phyloP scores from a whole-genome alignment of 2,797 vertebrate species.

The Gadopsis bispinosus region DNA sequence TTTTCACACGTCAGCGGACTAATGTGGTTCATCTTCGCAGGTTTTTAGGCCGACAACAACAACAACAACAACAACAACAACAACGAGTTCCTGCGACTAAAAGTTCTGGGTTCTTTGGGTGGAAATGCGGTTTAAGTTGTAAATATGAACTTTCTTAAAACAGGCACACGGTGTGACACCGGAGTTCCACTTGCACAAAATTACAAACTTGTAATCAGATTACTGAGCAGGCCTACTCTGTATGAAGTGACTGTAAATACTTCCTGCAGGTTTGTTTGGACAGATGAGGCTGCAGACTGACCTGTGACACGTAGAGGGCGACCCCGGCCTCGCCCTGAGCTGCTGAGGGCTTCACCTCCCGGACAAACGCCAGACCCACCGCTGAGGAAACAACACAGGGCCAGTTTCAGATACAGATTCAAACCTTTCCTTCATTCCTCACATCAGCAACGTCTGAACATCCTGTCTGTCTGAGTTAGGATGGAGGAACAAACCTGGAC shows the following conservation, averaged over 20 bases:
- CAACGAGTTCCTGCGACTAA: too few species aligned
- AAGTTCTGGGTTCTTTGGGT: too few species aligned
- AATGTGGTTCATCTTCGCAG: too few species aligned
- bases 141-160: background rate
- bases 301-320: constrained; percentile 80
- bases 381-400: constrained; percentile 77
- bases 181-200: too few species aligned
- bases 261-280: background rate
- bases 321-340: constrained; percentile 72
- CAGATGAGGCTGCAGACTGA: constrained; percentile 30
- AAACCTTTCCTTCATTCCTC: background rate
- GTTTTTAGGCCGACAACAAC: too few species aligned
- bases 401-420: background rate
- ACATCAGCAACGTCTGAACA: background rate
- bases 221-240: too few species aligned
- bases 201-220: too few species aligned
- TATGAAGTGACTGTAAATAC: too few species aligned
- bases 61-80: too few species aligned
- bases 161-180: background rate
- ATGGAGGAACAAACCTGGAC: constrained; percentile 85
- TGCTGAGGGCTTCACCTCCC: constrained; percentile 65
- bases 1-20: too few species aligned
- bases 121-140: background rate
- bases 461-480: background rate
- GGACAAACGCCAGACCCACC: constrained; percentile 81